Conservation (phyloP, 1,140 invertebrate species). For the Drosophila melanica region DNA sequence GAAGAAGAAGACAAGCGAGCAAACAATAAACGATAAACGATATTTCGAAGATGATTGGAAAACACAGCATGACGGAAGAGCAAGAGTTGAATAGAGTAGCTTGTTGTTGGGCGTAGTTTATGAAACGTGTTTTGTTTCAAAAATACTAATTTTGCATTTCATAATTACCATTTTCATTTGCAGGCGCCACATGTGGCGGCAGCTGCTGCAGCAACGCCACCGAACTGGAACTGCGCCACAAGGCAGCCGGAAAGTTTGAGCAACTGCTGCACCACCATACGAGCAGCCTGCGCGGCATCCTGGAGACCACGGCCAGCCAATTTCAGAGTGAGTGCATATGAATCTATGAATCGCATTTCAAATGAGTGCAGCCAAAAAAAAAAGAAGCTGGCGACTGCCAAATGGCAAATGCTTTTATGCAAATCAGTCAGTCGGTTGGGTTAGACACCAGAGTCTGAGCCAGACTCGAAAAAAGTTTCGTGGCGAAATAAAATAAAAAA, state of each 20-base stretch:
- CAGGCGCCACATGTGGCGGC: conserved; percentile 78
- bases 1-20: too few relatives aligned
- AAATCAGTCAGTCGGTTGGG: conserved; percentile 43
- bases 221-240: conserved; percentile 71
- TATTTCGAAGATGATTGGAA: conserved; percentile 67
- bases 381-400: conserved; percentile 19
- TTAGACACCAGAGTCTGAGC: background rate
- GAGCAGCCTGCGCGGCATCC: conserved; percentile 77
- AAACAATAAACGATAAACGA: conserved; percentile 31
- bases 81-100: background rate
- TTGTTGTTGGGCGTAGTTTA: background rate
- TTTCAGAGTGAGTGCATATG: conserved; percentile 76
- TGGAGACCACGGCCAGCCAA: conserved; percentile 73
- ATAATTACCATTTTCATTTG: conserved; percentile 25
- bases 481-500: background rate
- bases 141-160: conserved; percentile 2
- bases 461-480: conserved; percentile 51
- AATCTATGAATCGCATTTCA: conserved; percentile 16
- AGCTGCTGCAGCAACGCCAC: conserved; percentile 79
- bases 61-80: conserved; percentile 28
- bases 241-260: conserved; percentile 73
- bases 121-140: background rate
- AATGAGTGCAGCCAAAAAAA: conserved; percentile 24
- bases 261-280: conserved; percentile 79
- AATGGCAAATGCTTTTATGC: conserved; percentile 61